phyloP scores from a whole-genome alignment of 2,888 invertebrate genomes.

The Lochmaea capreae region DNA sequence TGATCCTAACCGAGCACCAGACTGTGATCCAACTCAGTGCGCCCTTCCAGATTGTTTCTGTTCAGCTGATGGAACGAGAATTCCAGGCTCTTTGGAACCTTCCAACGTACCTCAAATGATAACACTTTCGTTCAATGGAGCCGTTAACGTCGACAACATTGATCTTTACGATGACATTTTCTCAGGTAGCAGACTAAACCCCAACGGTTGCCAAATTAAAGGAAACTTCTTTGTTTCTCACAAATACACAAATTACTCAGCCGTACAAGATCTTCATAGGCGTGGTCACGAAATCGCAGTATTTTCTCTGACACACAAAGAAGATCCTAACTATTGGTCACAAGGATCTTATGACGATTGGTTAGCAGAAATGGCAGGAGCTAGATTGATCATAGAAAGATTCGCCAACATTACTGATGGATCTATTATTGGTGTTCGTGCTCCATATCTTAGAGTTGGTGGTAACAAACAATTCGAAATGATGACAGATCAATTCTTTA shows the following conservation, averaged over 20 bases:
- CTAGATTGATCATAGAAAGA: conserved; percentile 85
- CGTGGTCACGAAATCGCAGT: conserved; percentile 92
- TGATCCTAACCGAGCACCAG: conserved; percentile 92
- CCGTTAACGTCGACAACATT: conserved; percentile 92
- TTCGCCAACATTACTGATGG: conserved; percentile 94
- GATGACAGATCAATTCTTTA: conserved; percentile 96
- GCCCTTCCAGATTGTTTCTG: conserved; percentile 92
- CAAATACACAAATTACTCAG: conserved; percentile 92
- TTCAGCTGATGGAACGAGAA: conserved; percentile 90
- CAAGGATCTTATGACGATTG: conserved; percentile 90
- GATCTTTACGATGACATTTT: conserved; percentile 92
- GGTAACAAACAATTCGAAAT: conserved; percentile 96
- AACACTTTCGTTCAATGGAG: conserved; percentile 92
- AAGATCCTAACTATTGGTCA: conserved; percentile 91
- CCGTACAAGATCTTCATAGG: conserved; percentile 88
- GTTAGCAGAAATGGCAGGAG: conserved; percentile 95
- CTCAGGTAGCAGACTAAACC: conserved; percentile 85
- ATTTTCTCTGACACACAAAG: conserved; percentile 87
- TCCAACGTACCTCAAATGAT: conserved; percentile 93
- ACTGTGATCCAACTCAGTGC: conserved; percentile 91
- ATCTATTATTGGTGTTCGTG: conserved; percentile 88
- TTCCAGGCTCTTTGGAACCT: conserved; percentile 85
- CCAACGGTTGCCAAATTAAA: conserved; percentile 89
- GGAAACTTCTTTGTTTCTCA: conserved; percentile 93
- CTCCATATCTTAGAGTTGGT: conserved; percentile 90